A percentile compares a stretch with the other conserved stretches of the same genome.
These are phyloP conservation scores for Myotis myotis DNA, from an alignment of 2,797 vertebrate genomes.

Conservation along the genomic window DNA sequence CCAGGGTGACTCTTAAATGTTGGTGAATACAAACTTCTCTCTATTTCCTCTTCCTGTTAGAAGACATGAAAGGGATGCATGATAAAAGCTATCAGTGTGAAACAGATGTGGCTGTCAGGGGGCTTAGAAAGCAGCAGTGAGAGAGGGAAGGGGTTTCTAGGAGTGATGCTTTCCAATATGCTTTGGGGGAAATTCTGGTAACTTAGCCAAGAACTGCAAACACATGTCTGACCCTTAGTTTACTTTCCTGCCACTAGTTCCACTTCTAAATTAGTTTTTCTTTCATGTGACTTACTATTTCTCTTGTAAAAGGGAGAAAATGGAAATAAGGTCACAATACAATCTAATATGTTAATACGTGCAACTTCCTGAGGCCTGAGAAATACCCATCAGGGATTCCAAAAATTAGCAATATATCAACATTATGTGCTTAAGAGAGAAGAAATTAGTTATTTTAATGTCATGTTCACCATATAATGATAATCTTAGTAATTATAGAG, in stretches of 20 bases:
- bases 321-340: conserved; percentile 56
- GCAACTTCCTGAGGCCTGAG: conserved; percentile 1
- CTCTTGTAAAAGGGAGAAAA: conserved; percentile 14
- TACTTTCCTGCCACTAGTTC: conserved; percentile 52
- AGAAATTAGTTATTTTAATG: conserved; percentile 63
- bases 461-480: conserved; percentile 35
- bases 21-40: conserved; percentile 81
- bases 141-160: not conserved
- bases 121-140: not conserved
- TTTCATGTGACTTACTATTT: conserved; percentile 22
- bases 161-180: conserved; percentile 68
- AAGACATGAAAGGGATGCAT: conserved; percentile 78
- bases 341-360: conserved; percentile 68
- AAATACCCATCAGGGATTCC: conserved; percentile 40
- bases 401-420: conserved; percentile 50
- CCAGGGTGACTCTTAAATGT: conserved; percentile 76
- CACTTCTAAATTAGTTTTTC: conserved; percentile 63
- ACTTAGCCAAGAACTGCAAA: conserved; percentile 43
- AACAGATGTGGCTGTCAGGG: conserved; percentile 69
- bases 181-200: conserved; percentile 63
- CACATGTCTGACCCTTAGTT: conserved; percentile 41
- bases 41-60: conserved; percentile 84
- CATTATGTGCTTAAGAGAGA: conserved; percentile 59
- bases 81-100: conserved; percentile 78
- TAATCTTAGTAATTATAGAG: conserved; percentile 60